Percentiles rank a stretch among this genome's conserved stretches.
These are phyloP conservation scores for Nannoperca obscura DNA, from an alignment of 2,797 vertebrate genomes.

Conservation along the genomic window DNA sequence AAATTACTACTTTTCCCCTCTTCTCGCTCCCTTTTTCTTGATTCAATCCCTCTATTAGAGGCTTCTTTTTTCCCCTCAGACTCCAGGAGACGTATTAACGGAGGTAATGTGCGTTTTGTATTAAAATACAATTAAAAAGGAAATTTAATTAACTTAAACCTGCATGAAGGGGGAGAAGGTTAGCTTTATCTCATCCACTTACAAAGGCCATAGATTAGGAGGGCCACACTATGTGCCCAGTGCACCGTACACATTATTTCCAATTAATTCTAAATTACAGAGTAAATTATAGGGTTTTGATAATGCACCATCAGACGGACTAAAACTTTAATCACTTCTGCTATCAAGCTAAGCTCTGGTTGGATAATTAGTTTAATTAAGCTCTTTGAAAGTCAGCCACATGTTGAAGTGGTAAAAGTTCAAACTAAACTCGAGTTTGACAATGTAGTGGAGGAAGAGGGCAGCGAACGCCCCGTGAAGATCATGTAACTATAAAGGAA, in stretches of 20 bases:
- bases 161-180: conserved; percentile 87
- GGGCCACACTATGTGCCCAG: conserved; percentile 91
- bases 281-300: conserved; percentile 91
- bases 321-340: conserved; percentile 81
- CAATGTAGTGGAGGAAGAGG: conserved; percentile 42
- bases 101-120: conserved; percentile 91
- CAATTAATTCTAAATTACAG: conserved; percentile 96
- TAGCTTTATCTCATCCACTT: conserved; percentile 91
- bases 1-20: conserved; percentile 82
- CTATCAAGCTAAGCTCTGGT: conserved; percentile 79
- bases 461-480: not conserved
- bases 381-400: conserved; percentile 74
- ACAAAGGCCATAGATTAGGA: conserved; percentile 92
- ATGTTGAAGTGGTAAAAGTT: conserved; percentile 65
- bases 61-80: conserved; percentile 76
- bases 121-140: conserved; percentile 95
- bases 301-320: conserved; percentile 84
- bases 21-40: conserved; percentile 72
- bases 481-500: not conserved
- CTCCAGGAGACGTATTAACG: conserved; percentile 90
- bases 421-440: conserved; percentile 76
- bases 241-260: conserved; percentile 95
- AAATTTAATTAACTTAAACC: conserved; percentile 98
- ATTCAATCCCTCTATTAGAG: conserved; percentile 74
- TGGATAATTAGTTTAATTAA: conserved; percentile 89